A percentile compares a stretch with the other conserved stretches of the same genome.
Conservation (phyloP, 1,140 invertebrate species). For the Drosophila albomicans region DNA sequence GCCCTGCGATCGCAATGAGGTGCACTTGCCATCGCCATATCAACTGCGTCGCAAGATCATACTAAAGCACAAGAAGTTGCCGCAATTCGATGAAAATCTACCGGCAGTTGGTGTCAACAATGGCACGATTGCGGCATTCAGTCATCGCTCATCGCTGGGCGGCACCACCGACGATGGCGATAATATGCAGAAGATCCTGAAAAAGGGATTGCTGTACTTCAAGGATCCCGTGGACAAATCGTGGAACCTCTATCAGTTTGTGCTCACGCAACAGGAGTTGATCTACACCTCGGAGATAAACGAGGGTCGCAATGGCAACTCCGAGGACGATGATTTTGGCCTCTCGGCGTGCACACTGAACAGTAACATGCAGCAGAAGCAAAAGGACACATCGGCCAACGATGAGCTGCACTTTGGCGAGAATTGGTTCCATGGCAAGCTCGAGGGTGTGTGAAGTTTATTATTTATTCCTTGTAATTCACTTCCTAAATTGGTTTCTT, state of each 20-base stretch:
- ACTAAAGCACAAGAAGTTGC: conserved; percentile 97
- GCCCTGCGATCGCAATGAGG: conserved; percentile 93
- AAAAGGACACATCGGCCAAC: conserved; percentile 85
- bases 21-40: conserved; percentile 94
- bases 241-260: conserved; percentile 98
- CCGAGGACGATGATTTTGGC: conserved; percentile 86
- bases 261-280: conserved; percentile 95
- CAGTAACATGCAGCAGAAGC: conserved; percentile 72
- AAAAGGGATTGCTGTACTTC: conserved; percentile 96
- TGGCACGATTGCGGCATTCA: conserved; percentile 48
- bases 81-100: conserved; percentile 90
- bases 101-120: conserved; percentile 38
- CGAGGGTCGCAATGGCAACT: conserved; percentile 86
- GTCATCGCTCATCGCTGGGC: conserved; percentile 63
- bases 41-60: conserved; percentile 92
- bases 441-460: conserved; percentile 86
- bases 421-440: conserved; percentile 97
- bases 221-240: conserved; percentile 95
- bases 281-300: conserved; percentile 89
- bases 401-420: conserved; percentile 97
- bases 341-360: conserved; percentile 56
- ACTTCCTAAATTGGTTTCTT: background rate
- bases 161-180: conserved; percentile 86
- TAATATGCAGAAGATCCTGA: conserved; percentile 94
- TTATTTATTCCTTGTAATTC: background rate